Conservation (phyloP, 1,140 invertebrate genomes). For the Caerostris darwini region DNA sequence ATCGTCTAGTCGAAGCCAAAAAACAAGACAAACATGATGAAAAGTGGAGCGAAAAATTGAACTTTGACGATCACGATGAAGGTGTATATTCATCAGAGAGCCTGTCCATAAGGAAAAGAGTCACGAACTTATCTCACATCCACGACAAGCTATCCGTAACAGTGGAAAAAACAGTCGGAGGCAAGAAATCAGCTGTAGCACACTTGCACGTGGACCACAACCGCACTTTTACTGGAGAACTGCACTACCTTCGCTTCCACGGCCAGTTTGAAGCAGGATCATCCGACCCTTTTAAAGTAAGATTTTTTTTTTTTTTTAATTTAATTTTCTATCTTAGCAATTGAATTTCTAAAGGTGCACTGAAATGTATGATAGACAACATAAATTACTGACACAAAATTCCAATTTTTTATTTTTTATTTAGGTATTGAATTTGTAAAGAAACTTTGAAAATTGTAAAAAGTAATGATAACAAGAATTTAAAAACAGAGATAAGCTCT, state of each 20-base stretch:
- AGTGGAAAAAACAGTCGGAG: neutral
- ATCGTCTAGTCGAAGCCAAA: neutral
- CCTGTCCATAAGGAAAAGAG: neutral
- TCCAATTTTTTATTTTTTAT: no score
- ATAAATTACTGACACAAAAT: no score
- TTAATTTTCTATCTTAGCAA: neutral
- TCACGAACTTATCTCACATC: neutral
- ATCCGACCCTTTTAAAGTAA: neutral
- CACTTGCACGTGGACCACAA: neutral
- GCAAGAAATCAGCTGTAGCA: neutral
- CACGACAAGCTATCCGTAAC: neutral
- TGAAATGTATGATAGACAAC: no score
- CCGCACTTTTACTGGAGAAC: neutral
- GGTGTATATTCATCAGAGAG: neutral
- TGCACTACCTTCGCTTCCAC: neutral
- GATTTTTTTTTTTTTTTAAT: neutral
- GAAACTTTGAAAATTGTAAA: no score
- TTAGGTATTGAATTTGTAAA: no score
- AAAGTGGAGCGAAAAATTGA: neutral
- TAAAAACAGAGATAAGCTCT: no score
- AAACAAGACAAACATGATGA: no score
- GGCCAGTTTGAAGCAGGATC: neutral
- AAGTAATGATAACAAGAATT: no score
- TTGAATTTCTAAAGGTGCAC: no score
- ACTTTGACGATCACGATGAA: neutral